phyloP scores from a whole-genome alignment of 1,140 invertebrate species.

The Diachasmimorpha longicaudata region DNA sequence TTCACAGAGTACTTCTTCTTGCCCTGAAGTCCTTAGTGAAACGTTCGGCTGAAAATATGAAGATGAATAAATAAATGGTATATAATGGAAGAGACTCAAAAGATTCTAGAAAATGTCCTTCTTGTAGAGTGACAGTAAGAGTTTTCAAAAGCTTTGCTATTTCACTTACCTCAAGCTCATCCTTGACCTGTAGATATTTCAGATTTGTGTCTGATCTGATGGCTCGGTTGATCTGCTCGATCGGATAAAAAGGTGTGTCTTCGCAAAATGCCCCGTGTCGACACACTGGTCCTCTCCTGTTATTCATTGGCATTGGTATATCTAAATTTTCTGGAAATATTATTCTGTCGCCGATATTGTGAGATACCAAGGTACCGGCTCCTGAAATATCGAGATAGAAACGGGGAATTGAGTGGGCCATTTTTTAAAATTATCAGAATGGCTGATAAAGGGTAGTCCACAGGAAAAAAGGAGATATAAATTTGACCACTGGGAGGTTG shows the following conservation, averaged over 20 bases:
- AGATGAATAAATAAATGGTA: background rate
- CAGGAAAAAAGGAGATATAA: too few species aligned
- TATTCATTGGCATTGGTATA: background rate
- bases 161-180: conserved; percentile 35
- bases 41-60: conserved; percentile 22
- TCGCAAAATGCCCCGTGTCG: conserved; percentile 35
- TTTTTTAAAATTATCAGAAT: too few species aligned
- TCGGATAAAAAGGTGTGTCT: conserved; percentile 37
- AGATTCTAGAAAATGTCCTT: background rate
- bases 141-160: background rate
- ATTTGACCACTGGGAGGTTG: too few species aligned
- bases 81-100: background rate
- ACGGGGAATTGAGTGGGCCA: too few species aligned
- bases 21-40: conserved; percentile 26
- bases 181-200: conserved; percentile 23
- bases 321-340: background rate
- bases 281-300: conserved; percentile 20
- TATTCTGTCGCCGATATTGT: background rate
- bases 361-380: background rate
- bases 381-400: background rate
- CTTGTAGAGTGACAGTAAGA: background rate
- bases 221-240: conserved; percentile 25
- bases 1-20: conserved; percentile 35
- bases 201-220: conserved; percentile 29
- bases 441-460: too few species aligned